A percentile compares a stretch with the other conserved stretches of the same genome.
Conservation (phyloP, 35 echinoderm and acorn worm genomes). For the Lytechinus variegatus region DNA sequence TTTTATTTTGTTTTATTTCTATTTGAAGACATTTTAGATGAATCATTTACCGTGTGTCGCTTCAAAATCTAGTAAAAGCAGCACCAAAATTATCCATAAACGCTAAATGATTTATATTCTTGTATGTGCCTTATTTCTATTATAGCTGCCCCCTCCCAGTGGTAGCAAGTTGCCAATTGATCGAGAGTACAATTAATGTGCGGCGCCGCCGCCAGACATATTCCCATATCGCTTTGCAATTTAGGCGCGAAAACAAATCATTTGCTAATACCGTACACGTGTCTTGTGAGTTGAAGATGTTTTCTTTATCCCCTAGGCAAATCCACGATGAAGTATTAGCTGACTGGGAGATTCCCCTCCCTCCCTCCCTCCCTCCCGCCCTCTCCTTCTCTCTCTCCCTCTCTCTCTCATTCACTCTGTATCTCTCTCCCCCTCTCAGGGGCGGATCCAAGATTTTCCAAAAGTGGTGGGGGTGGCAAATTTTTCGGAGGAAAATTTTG, state of each 20-base stretch:
- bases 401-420: too few species aligned
- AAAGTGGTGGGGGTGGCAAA: too few species aligned
- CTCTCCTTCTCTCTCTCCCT: too few species aligned
- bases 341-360: not conserved
- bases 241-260: slow-evolving; percentile 3
- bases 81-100: not conserved
- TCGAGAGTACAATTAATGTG: not conserved
- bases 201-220: not conserved
- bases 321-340: not conserved
- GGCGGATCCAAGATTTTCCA: too few species aligned
- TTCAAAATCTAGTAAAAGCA: not conserved
- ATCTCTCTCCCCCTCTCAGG: too few species aligned
- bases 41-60: too few species aligned
- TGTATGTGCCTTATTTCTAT: too few species aligned
- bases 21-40: too few species aligned
- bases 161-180: not conserved
- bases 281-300: not conserved
- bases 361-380: not conserved
- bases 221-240: not conserved
- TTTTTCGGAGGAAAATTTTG: too few species aligned
- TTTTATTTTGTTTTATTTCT: too few species aligned
- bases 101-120: not conserved
- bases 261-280: not conserved
- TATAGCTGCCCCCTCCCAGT: not conserved
- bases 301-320: not conserved